Evolutionary conservation across 30 jellyfish, hydroid and myxozoan species (phyloP).

Genomic region (Aurelia aurita complex sp. Pacific): DNA sequence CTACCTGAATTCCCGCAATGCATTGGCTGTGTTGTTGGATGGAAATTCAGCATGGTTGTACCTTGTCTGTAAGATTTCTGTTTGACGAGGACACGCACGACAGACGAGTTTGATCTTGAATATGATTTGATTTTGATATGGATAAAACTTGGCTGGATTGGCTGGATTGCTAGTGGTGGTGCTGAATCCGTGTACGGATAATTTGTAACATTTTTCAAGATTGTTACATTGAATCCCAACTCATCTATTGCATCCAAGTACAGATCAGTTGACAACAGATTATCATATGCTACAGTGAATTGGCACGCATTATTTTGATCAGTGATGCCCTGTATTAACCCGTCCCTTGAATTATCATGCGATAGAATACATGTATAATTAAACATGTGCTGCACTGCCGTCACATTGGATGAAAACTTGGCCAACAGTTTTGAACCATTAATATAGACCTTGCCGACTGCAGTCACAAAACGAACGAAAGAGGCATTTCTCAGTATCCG

Average conservation of each 20-base stretch:
- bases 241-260: slow-evolving; percentile 49
- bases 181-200: slow-evolving; percentile 5
- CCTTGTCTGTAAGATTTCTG: slow-evolving; percentile 44
- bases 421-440: background rate
- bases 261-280: slow-evolving; percentile 6
- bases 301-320: background rate
- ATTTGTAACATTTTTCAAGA: background rate
- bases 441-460: slow-evolving; percentile 5
- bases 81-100: slow-evolving; percentile 14
- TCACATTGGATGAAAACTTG: background rate
- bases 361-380: background rate
- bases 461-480: slow-evolving; percentile 7
- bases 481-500: background rate
- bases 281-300: background rate
- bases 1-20: slow-evolving; percentile 33
- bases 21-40: slow-evolving; percentile 28
- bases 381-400: background rate
- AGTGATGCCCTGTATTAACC: background rate
- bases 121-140: background rate
- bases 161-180: slow-evolving; percentile 47
- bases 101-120: background rate
- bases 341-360: background rate
- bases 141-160: slow-evolving; percentile 35
- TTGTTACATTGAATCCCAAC: slow-evolving; percentile 16
- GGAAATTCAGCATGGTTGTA: slow-evolving; percentile 24